phyloP scores from a whole-genome alignment of 2,797 vertebrate species.

The Aldrovandia affinis region DNA sequence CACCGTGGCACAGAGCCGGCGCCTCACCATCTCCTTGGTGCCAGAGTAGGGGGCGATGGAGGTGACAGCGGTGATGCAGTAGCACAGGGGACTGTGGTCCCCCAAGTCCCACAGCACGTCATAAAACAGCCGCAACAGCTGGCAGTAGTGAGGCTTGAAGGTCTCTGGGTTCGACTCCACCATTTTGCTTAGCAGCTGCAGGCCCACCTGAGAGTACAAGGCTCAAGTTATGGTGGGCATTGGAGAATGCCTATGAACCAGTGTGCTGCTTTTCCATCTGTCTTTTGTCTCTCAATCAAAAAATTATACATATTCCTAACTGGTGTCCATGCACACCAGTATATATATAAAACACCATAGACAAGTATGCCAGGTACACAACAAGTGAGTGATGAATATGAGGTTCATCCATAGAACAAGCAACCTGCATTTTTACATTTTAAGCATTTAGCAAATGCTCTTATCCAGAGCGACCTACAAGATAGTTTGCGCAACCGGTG shows the following conservation, averaged over 20 bases:
- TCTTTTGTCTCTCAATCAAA: not conserved
- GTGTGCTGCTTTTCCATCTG: not conserved
- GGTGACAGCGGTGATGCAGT: slow-evolving; percentile 82
- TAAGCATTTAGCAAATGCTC: no score
- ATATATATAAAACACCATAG: no score
- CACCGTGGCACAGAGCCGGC: not conserved
- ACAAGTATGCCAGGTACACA: not conserved
- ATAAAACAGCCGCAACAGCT: slow-evolving; percentile 80
- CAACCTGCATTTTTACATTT: no score
- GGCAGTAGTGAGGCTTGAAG: slow-evolving; percentile 79
- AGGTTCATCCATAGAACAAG: not conserved
- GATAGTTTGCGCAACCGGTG: no score
- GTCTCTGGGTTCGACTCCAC: slow-evolving; percentile 81
- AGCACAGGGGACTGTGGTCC: slow-evolving; percentile 80
- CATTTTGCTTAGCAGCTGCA: slow-evolving; percentile 84
- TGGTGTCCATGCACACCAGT: no score
- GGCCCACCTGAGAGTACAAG: slow-evolving; percentile 71
- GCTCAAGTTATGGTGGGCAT: not conserved
- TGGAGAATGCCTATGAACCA: not conserved
- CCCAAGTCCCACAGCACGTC: slow-evolving; percentile 73
- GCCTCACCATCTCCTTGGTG: slow-evolving; percentile 82
- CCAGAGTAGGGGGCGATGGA: slow-evolving; percentile 73
- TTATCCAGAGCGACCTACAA: no score
- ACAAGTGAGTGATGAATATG: not conserved
- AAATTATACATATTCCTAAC: no score